Conservation (phyloP, 2,113 vertebrate species). For the Gambusia affinis region DNA sequence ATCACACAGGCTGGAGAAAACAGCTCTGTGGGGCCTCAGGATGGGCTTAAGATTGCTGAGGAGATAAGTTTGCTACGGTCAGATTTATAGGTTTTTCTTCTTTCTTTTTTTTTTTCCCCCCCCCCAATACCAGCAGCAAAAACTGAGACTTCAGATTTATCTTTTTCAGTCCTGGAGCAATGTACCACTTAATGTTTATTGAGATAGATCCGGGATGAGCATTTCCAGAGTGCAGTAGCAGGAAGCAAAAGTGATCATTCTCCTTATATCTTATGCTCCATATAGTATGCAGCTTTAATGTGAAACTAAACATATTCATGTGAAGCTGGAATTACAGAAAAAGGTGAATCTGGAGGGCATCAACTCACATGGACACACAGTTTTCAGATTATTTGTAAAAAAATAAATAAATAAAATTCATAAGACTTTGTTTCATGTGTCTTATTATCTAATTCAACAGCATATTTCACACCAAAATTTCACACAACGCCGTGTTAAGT, state of each 20-base stretch:
- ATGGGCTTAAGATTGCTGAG: constrained; percentile 66
- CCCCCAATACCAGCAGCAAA: constrained; percentile 46
- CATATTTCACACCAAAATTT: neutral
- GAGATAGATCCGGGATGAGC: constrained; percentile 12
- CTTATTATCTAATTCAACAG: neutral
- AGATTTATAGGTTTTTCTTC: constrained; percentile 51
- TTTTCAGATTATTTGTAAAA: no score
- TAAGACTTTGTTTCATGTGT: neutral
- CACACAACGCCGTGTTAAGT: neutral
- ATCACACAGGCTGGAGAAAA: constrained; percentile 50
- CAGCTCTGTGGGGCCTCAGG: constrained; percentile 50
- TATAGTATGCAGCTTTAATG: no score
- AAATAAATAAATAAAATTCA: no score
- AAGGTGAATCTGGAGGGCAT: no score
- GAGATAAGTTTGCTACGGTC: constrained; percentile 66
- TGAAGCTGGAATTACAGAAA: no score
- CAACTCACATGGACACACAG: no score
- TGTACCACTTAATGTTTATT: constrained; percentile 9
- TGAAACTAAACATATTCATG: no score
- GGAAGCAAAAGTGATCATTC: no score
- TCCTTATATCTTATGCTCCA: no score
- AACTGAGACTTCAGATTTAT: constrained; percentile 24
- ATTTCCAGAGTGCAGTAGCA: constrained; percentile 3
- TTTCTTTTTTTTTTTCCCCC: no score
- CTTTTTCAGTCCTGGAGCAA: constrained; percentile 17